A percentile compares a stretch with the other conserved stretches of the same genome.
Evolutionary conservation across 2,797 vertebrate species (phyloP).

Genomic region (Tamandua tetradactyla): DNA sequence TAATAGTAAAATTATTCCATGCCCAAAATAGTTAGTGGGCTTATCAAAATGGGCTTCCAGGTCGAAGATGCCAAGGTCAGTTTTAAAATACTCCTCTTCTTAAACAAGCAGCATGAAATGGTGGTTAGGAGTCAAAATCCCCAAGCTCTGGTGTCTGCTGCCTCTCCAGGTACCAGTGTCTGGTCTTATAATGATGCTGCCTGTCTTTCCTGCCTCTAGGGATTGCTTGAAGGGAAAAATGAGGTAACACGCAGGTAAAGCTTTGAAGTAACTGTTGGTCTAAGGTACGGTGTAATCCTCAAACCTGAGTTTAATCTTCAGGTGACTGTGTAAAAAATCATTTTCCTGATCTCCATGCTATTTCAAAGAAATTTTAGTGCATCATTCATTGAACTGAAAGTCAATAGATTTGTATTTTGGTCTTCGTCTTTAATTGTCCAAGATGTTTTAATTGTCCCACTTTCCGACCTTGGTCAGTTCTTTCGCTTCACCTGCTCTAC

Average conservation of each 20-base stretch:
- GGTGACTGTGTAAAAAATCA: background rate
- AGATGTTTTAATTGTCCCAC: background rate
- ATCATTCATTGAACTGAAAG: background rate
- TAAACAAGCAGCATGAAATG: background rate
- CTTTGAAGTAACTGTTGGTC: slow-evolving; percentile 39
- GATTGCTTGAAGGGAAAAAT: background rate
- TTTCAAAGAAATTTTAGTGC: background rate
- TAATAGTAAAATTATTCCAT: too few relatives aligned
- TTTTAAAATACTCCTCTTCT: background rate
- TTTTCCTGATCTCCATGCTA: background rate
- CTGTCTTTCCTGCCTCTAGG: background rate
- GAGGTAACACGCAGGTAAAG: background rate
- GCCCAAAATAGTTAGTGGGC: background rate
- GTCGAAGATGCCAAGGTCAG: background rate
- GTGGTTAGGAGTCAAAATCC: background rate
- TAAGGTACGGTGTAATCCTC: background rate
- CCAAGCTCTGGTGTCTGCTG: background rate
- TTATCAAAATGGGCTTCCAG: background rate
- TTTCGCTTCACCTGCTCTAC: background rate
- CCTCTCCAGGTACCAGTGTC: background rate
- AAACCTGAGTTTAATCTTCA: background rate
- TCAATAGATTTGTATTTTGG: background rate
- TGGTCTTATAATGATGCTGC: background rate
- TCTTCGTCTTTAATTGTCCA: background rate
- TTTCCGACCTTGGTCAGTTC: background rate